A percentile compares a stretch with the other conserved stretches of the same genome.
Evolutionary conservation across 1,140 invertebrate genomes (phyloP).

Genomic region (Diabrotica virgifera): DNA sequence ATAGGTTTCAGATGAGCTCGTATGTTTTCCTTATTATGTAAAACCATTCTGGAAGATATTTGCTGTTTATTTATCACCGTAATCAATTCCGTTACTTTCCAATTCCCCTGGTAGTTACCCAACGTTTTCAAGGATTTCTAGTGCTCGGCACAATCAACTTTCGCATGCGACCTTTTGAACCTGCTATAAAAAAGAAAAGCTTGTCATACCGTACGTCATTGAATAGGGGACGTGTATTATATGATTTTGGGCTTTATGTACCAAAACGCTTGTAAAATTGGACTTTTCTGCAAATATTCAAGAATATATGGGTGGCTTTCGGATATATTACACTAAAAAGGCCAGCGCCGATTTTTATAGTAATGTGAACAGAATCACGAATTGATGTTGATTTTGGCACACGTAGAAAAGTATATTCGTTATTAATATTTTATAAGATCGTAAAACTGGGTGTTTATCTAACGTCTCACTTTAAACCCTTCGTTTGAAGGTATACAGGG

Average conservation of each 20-base stretch:
- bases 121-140: not conserved
- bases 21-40: no score
- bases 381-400: not conserved
- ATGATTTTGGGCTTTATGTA: conserved; percentile 6
- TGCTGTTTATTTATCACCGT: not conserved
- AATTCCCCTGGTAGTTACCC: not conserved
- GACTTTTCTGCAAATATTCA: conserved; percentile 2
- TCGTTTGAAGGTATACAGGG: no score
- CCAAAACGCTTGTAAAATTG: conserved; percentile 2
- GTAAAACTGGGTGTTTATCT: no score
- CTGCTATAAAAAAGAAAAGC: conserved; percentile 11
- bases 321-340: not conserved
- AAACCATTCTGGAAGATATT: no score
- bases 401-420: not conserved
- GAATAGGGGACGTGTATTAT: conserved; percentile 1
- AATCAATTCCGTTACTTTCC: not conserved
- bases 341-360: not conserved
- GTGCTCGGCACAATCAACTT: not conserved
- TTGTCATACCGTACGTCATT: conserved; percentile 5
- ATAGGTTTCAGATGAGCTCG: no score
- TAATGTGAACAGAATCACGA: not conserved
- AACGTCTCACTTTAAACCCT: no score
- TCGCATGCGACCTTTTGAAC: conserved; percentile 4
- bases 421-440: no score
- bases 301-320: not conserved